Base-by-base conservation (phyloP, 2,888 invertebrate genomes). In the Lasioglossum vierecki region DNA sequence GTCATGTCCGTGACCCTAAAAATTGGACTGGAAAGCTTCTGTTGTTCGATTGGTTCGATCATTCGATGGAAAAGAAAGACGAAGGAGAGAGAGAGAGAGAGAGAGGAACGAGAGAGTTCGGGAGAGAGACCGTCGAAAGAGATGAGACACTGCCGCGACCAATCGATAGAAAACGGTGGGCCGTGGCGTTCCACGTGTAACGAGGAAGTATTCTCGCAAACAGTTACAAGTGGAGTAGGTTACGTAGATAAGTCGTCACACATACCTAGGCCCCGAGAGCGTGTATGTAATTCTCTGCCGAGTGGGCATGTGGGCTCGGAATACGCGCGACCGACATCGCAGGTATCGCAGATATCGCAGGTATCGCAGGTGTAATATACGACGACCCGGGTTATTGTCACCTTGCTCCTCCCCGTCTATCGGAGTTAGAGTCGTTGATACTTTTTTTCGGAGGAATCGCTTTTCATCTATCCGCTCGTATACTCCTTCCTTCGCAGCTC, bases 211-310 rank as follows among this genome's bases (percentile, higher is more conserved):
- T 93, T 88, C 90, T 90, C 90, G 91, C 89, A 91, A 92, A 93
- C 91, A 91, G 92, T 93, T 93, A 92, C 92, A 92, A 90, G 94
- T 94, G 90, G 93, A 94, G 93, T 94, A 93, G 94, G 94, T 94
- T 94, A 93, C 91, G 90, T 91, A 93, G 93, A 94, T 94, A 94
- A 93, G 91, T 87, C 87, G 89, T 85, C 76, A 75, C 77, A 73
- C 79, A 81, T 72, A 86, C 83, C 84, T 22, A 35, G 68, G 39
- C 80, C 68, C 63, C 35, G 35, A 35, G 63, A 30, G 63, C 35
- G 35, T 30, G 74, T 80, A 87, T 84, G 84, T 86, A 85, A 88
- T 86, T 88, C 89, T 88, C 79, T 79, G 80, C 70, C 88, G 86
- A 88, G 76, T 89, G 86, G 83, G 83, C 88, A 85, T 85, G 85